Conservation (phyloP, 2,113 vertebrate genomes). For the Hemiprocne comata region DNA sequence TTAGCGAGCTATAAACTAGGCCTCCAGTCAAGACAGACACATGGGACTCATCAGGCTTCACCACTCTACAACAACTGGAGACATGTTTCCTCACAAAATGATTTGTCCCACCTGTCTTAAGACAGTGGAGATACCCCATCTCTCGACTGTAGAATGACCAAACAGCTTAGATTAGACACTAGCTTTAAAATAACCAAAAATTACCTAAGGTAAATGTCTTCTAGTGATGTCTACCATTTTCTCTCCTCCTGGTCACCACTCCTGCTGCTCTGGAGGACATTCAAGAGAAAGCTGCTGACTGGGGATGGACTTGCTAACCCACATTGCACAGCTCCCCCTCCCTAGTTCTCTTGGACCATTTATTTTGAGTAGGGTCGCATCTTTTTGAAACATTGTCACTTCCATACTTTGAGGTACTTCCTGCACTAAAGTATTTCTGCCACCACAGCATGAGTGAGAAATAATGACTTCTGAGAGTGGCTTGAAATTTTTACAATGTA, state of each 20-base stretch:
- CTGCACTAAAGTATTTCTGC: background rate
- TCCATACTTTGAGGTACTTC: background rate
- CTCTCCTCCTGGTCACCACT: background rate
- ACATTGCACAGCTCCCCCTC: background rate
- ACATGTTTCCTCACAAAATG: fast-evolving
- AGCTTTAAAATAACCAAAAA: background rate
- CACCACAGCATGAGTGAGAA: background rate
- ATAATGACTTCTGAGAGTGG: background rate
- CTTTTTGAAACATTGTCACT: background rate
- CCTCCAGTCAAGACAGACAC: background rate
- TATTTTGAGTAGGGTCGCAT: background rate
- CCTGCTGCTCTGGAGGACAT: background rate
- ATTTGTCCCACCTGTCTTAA: background rate
- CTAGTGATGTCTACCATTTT: background rate
- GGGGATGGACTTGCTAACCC: background rate
- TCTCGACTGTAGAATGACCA: background rate
- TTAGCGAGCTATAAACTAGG: background rate
- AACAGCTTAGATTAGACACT: background rate
- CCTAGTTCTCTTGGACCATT: fast-evolving
- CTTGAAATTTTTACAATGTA: background rate
- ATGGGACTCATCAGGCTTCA: background rate
- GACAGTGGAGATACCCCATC: background rate
- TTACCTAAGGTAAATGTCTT: background rate
- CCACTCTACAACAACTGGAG: background rate
- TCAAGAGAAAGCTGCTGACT: background rate